Evolutionary conservation across 1,140 invertebrate genomes (phyloP).

Genomic region (Whitmania pigra): DNA sequence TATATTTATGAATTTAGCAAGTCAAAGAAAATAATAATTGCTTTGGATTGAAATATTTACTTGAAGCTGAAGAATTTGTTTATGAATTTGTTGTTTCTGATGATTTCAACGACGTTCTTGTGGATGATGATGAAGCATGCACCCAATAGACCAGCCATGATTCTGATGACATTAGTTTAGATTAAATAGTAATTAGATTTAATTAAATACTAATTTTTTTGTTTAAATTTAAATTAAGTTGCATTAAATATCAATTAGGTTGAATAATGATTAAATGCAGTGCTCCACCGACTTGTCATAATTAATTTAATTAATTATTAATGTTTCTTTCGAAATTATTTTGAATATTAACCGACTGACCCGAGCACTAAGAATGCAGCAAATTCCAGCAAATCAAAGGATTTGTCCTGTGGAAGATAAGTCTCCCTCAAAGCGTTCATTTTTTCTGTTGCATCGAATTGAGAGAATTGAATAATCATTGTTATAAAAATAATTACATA

Average conservation of each 20-base stretch:
- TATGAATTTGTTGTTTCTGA: neutral
- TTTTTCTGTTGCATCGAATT: slow-evolving; percentile 52
- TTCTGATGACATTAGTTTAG: neutral
- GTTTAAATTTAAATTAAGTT: neutral
- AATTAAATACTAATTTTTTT: neutral
- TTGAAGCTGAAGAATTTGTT: neutral
- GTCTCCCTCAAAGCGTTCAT: slow-evolving; percentile 90
- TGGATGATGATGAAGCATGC: neutral
- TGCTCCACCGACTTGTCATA: too few relatives aligned
- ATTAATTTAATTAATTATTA: too few relatives aligned
- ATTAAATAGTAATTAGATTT: neutral
- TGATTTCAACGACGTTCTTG: neutral
- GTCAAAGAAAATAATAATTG: too few relatives aligned
- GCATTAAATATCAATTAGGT: neutral
- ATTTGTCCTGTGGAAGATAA: slow-evolving; percentile 83
- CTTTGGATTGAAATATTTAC: neutral
- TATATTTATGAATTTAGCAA: too few relatives aligned
- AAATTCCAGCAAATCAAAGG: slow-evolving; percentile 94
- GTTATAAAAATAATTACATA: slow-evolving; percentile 17
- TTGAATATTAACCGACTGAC: slow-evolving; percentile 46
- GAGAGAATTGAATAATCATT: slow-evolving; percentile 26
- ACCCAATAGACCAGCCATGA: slow-evolving; percentile 5
- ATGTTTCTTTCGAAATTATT: too few relatives aligned
- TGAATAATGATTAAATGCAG: neutral
- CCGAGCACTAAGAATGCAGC: slow-evolving; percentile 86